Evolutionary conservation across 1,140 invertebrate genomes (phyloP).

Genomic region (Drosophila punjabiensis): DNA sequence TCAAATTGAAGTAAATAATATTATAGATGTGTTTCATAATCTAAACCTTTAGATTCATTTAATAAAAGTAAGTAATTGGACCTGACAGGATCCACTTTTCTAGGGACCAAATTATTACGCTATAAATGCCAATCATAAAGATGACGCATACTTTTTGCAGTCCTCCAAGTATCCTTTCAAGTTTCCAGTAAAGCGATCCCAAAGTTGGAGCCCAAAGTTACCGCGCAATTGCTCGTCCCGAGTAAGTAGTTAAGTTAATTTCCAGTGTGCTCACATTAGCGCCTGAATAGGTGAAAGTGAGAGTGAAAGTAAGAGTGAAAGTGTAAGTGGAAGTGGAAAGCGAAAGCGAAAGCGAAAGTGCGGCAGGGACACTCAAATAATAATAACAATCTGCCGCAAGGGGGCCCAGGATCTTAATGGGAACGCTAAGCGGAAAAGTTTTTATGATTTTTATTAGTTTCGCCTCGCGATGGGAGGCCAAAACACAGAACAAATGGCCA

Average conservation of each 20-base stretch:
- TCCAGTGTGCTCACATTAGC: slow-evolving; percentile 18
- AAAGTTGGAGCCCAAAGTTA: slow-evolving; percentile 10
- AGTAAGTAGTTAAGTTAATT: slow-evolving; percentile 41
- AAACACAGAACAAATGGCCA: slow-evolving; percentile 36
- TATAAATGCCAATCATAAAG: slow-evolving; percentile 15
- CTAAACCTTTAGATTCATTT: background rate
- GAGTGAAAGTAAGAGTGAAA: background rate
- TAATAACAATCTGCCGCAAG: slow-evolving; percentile 42
- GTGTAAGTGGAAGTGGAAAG: background rate
- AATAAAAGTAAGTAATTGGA: background rate
- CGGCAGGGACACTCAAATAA: slow-evolving; percentile 47
- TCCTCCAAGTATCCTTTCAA: slow-evolving; percentile 1
- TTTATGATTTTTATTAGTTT: slow-evolving; percentile 71
- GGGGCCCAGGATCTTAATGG: slow-evolving; percentile 28
- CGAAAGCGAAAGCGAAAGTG: slow-evolving; percentile 18
- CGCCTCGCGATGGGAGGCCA: slow-evolving; percentile 34
- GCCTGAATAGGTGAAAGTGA: slow-evolving; percentile 15
- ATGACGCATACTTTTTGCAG: slow-evolving; percentile 21
- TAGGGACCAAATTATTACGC: slow-evolving; percentile 1
- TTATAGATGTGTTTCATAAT: background rate
- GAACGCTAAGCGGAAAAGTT: slow-evolving; percentile 67
- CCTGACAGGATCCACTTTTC: background rate
- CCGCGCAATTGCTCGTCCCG: slow-evolving; percentile 13
- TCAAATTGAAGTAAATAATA: background rate
- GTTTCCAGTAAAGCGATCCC: background rate